These are phyloP conservation scores for Vicugna pacos DNA, from an alignment of 2,113 vertebrate genomes.

Conservation along the genomic window DNA sequence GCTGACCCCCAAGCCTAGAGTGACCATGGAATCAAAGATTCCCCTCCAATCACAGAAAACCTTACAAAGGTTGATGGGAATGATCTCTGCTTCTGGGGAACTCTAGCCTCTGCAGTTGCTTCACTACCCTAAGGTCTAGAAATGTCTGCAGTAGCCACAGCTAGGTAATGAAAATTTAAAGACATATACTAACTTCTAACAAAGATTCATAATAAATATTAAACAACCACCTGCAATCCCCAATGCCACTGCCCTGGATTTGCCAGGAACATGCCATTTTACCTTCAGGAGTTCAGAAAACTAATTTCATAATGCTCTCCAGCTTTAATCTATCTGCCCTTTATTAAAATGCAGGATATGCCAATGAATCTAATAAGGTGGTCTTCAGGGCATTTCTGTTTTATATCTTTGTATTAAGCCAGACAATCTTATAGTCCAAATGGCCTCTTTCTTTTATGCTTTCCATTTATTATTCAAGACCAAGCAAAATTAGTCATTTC, in stretches of 20 bases:
- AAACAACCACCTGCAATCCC: conserved; percentile 54
- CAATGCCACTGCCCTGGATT: not conserved
- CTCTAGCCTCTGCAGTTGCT: not conserved
- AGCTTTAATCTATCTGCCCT: conserved; percentile 48
- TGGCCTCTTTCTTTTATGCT: not conserved
- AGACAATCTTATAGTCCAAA: conserved; percentile 6
- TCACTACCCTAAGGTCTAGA: conserved; percentile 11
- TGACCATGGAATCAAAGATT: not conserved
- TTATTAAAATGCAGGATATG: conserved; percentile 55
- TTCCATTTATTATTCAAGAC: conserved; percentile 70
- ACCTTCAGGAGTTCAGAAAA: conserved; percentile 26
- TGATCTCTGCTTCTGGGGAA: not conserved
- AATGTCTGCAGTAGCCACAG: conserved; percentile 58
- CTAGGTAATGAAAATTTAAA: conserved; percentile 77
- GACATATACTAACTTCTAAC: not conserved
- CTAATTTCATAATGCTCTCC: not conserved
- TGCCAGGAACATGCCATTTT: conserved; percentile 37
- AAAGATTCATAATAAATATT: conserved; percentile 47
- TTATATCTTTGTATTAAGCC: conserved; percentile 58
- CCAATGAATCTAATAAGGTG: conserved; percentile 41
- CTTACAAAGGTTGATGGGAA: not conserved
- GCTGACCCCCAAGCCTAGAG: not conserved
- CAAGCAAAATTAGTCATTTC: conserved; percentile 55
- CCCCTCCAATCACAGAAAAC: not conserved
- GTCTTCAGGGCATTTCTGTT: conserved; percentile 66